These are phyloP conservation scores for Phalloptychus januarius DNA, from an alignment of 2,797 vertebrate genomes.

Conservation along the genomic window DNA sequence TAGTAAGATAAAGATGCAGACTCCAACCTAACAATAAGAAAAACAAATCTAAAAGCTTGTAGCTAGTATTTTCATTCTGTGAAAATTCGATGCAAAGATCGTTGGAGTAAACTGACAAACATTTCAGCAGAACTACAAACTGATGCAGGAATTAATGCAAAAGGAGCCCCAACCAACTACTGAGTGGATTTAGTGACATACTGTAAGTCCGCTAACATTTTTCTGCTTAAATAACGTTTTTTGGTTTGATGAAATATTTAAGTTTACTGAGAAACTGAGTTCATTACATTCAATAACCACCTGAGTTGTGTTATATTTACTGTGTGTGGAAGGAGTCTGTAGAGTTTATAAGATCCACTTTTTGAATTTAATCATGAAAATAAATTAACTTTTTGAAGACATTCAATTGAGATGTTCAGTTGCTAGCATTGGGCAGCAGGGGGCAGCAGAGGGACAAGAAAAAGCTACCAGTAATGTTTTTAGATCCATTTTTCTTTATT, in stretches of 20 bases:
- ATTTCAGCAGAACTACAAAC: not conserved
- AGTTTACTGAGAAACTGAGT: not conserved
- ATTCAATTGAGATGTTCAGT: conserved; percentile 9
- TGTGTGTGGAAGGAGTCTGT: not conserved
- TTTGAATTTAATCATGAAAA: not conserved
- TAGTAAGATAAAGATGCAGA: no score
- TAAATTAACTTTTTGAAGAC: not conserved
- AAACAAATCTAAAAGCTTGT: no score
- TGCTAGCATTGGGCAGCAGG: conserved; percentile 29
- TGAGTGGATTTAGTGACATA: no score
- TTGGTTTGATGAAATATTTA: no score
- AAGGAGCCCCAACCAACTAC: not conserved
- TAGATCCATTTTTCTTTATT: no score
- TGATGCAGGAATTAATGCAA: not conserved
- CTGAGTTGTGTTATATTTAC: not conserved
- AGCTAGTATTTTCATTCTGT: no score
- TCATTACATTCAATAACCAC: not conserved
- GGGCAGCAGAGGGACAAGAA: conserved; percentile 1
- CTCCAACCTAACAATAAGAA: no score
- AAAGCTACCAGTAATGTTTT: no score
- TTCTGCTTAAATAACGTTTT: not conserved
- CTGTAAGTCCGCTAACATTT: not conserved
- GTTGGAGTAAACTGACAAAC: not conserved
- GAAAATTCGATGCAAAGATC: no score
- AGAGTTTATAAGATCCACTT: not conserved